phyloP scores from a whole-genome alignment of 1,140 invertebrate species.

The Pachypeltis micranthus region DNA sequence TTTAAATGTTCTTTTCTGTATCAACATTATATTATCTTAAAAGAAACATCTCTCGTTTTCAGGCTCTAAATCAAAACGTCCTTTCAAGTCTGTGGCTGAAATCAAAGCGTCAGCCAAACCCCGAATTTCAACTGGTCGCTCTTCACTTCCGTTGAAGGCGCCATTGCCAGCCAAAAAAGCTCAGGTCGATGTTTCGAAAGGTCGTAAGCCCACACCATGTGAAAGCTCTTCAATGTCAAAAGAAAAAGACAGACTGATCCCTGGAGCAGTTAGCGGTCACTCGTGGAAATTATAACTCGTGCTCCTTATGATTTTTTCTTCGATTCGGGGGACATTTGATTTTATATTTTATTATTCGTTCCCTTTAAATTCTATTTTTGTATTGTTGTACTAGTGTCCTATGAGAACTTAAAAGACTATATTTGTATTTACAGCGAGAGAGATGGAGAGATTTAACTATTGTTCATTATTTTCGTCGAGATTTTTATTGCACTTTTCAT shows the following conservation, averaged over 20 bases:
- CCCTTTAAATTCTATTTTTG: no score
- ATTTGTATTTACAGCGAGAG: no score
- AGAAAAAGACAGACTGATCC: background rate
- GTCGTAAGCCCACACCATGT: background rate
- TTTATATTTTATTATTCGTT: background rate
- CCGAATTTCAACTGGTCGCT: background rate
- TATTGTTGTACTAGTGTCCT: no score
- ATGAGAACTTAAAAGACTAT: no score
- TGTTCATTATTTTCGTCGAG: no score
- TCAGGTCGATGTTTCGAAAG: background rate
- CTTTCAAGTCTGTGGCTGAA: constrained; percentile 4
- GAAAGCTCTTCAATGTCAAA: background rate
- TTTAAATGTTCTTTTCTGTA: no score
- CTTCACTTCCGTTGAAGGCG: no score
- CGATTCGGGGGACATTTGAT: background rate
- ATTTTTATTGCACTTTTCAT: no score
- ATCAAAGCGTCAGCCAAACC: constrained; percentile 12
- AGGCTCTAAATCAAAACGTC: background rate
- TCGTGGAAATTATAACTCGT: background rate
- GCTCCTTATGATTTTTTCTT: background rate
- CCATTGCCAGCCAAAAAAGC: no score
- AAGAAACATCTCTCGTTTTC: no score
- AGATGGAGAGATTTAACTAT: no score
- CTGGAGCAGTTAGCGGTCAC: background rate
- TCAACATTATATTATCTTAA: no score